Evolutionary conservation across 1,140 invertebrate genomes (phyloP).

Genomic region (Sitophilus oryzae): DNA sequence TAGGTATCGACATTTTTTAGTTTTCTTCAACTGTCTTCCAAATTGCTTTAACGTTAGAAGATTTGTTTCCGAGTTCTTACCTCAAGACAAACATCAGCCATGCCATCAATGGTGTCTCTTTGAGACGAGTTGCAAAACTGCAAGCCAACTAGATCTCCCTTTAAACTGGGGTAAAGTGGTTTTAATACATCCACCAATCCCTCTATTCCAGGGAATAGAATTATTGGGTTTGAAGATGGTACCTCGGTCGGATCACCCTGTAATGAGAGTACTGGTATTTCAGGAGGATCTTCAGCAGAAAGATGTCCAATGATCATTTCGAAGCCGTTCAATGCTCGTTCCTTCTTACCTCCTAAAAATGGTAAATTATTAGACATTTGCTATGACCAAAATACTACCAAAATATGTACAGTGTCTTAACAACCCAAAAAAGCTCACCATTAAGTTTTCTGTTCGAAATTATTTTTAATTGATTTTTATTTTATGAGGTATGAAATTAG

Average conservation of each 20-base stretch:
- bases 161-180: constrained; percentile 53
- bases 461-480: no score
- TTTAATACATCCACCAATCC: constrained; percentile 58
- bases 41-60: no score
- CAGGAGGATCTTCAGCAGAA: constrained; percentile 11
- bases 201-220: constrained; percentile 73
- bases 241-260: not conserved
- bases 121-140: constrained; percentile 52
- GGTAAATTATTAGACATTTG: no score
- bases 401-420: no score
- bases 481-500: no score
- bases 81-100: constrained; percentile 33
- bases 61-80: no score
- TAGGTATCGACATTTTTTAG: no score
- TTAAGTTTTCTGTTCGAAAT: no score
- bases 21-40: no score
- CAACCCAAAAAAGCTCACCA: no score
- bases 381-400: no score
- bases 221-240: constrained; percentile 48
- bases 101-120: constrained; percentile 39
- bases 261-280: constrained; percentile 6
- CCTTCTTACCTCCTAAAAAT: constrained; percentile 5
- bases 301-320: constrained; percentile 23
- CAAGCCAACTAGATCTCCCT: constrained; percentile 59
- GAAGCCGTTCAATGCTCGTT: constrained; percentile 17